Evolutionary conservation across 1,140 invertebrate species (phyloP).

Genomic region (Glossosoma conforme): DNA sequence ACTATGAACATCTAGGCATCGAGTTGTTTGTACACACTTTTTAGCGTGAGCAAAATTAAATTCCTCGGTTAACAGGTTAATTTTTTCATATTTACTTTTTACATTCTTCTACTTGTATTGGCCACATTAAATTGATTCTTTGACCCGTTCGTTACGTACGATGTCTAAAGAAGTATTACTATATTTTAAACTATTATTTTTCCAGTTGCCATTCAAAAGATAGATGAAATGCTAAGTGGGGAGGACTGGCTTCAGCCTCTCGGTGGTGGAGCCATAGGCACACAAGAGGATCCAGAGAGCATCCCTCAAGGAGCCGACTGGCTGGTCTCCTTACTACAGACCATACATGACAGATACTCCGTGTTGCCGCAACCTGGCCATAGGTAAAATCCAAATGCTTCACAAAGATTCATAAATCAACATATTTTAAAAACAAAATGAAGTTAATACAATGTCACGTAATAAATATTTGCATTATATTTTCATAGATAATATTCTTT

Average conservation of each 20-base stretch:
- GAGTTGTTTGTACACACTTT: too few relatives aligned
- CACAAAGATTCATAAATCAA: too few relatives aligned
- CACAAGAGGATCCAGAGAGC: slow-evolving; percentile 60
- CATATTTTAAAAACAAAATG: not conserved
- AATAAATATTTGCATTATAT: slow-evolving; percentile 7
- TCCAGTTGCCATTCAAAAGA: slow-evolving; percentile 80
- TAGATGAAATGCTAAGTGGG: slow-evolving; percentile 79
- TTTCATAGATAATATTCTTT: too few relatives aligned
- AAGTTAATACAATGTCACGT: too few relatives aligned
- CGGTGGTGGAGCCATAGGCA: slow-evolving; percentile 42
- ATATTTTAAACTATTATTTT: slow-evolving; percentile 20
- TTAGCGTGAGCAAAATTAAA: too few relatives aligned
- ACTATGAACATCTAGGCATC: too few relatives aligned
- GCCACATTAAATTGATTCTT: too few relatives aligned
- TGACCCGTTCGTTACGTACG: too few relatives aligned
- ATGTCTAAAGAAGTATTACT: not conserved
- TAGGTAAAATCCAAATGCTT: slow-evolving; percentile 45
- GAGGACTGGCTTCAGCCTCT: slow-evolving; percentile 57
- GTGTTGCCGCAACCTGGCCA: slow-evolving; percentile 78
- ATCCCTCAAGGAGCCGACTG: slow-evolving; percentile 72
- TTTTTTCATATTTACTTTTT: too few relatives aligned
- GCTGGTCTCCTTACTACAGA: slow-evolving; percentile 73
- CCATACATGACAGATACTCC: slow-evolving; percentile 84
- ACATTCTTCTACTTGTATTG: too few relatives aligned
- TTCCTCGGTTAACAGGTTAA: too few relatives aligned